Evolutionary conservation across 1,140 invertebrate genomes (phyloP), one percentile per base, ranked within the genome.

Genomic region (Carposina sasakii): DNA sequence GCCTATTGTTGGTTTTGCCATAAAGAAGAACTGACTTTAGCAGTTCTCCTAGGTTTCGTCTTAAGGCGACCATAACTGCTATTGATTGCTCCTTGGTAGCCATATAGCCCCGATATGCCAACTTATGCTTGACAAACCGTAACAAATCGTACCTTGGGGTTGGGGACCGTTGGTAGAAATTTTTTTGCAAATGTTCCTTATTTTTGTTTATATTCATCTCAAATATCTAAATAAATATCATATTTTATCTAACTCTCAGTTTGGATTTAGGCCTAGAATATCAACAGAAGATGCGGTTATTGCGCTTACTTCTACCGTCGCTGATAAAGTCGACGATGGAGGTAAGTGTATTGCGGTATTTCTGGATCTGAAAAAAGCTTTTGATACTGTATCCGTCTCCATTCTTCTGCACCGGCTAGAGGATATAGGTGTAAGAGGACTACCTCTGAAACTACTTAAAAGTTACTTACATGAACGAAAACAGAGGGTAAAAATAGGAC

Each of bases 301-400:
- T 26, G 12, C 39, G 1, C 30, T 50, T n/a, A 42, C 48, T 10
- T 37, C 13, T 13, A 13, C 15, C 16, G 10, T 42, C n/a, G 23
- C 20, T n/a, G 20, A 16, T 6, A 19, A 51, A 26, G 22, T 54
- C 3, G 50, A 58, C 37, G 34, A 41, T 33, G 40, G 42, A 22
- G 10, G 36, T 30, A 53, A 56, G 43, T 42, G 28, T 17, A 30
- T 51, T 23, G 47, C 33, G 16, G 39, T 66, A 19, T 66, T 60
- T 31, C 34, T 59, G n/a, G 58, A 62, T 36, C 30, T 64, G 10
- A 36, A 23, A 16, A 63, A 62, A 42, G 58, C 55, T 9, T 55
- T 67, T 36, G 57, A 66, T 31, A 54, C 60, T 9, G 57, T 65
- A 9, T 33, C 47, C 21, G 41, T 60, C 23, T 17, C 34, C 9